Conservation (phyloP, 1,140 invertebrate genomes). For the Rhagoletis zephyria region DNA sequence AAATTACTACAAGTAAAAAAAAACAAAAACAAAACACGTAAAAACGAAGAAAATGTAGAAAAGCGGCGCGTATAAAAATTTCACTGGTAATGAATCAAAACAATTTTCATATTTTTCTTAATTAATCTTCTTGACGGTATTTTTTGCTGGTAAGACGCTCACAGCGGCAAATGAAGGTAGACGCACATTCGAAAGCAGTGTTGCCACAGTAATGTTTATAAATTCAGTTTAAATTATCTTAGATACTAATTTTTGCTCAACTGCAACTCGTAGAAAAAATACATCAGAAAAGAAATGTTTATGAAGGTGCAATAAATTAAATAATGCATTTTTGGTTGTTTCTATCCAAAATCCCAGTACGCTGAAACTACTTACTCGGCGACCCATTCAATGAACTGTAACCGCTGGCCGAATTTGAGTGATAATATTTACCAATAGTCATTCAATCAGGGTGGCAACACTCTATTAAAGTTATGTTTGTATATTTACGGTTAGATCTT, state of each 20-base stretch:
- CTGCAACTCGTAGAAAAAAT: no score
- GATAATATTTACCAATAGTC: background rate
- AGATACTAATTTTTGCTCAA: no score
- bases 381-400: no score
- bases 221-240: no score
- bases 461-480: background rate
- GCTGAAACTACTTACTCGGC: no score
- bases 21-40: background rate
- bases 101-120: constrained; percentile 67
- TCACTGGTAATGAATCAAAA: constrained; percentile 63
- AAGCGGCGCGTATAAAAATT: constrained; percentile 55
- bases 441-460: background rate
- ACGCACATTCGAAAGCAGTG: background rate
- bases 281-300: no score
- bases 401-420: no score
- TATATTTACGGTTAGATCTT: background rate
- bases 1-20: background rate
- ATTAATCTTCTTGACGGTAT: constrained; percentile 65
- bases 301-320: no score
- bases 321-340: no score
- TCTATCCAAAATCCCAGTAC: no score
- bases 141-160: background rate
- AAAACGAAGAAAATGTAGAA: background rate
- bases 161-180: background rate
- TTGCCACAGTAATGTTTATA: background rate